Percentiles rank a stretch among this genome's conserved stretches.
phyloP scores from a whole-genome alignment of 2,797 vertebrate genomes.

The Gobionotothen gibberifrons region DNA sequence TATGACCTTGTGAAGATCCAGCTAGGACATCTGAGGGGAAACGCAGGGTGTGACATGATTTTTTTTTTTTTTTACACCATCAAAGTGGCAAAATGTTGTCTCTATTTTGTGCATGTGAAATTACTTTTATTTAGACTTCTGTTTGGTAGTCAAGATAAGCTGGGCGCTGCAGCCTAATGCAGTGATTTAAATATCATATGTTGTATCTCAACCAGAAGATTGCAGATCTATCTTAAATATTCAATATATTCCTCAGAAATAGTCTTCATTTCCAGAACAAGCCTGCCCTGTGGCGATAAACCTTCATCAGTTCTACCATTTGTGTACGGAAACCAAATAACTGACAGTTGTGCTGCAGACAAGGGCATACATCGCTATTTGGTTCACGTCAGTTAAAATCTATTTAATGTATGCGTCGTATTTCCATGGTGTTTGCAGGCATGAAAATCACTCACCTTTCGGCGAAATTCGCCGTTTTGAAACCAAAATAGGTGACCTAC shows the following conservation, averaged over 20 bases:
- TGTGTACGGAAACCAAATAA: not conserved
- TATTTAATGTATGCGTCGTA: not conserved
- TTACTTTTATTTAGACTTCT: conserved; percentile 9
- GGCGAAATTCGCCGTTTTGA: no score
- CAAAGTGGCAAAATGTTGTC: not conserved
- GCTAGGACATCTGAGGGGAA: no score
- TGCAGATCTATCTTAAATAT: not conserved
- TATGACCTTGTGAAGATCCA: no score
- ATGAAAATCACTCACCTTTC: no score
- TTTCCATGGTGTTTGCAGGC: conserved; percentile 9
- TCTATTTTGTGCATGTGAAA: not conserved
- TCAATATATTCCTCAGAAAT: not conserved
- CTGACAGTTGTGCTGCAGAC: not conserved
- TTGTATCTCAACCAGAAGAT: not conserved
- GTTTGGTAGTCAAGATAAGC: not conserved
- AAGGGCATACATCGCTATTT: not conserved
- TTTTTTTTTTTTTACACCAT: not conserved
- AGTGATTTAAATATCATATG: conserved; percentile 4
- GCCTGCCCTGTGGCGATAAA: not conserved
- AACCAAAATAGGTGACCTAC: no score
- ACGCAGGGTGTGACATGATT: no score
- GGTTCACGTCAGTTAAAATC: not conserved
- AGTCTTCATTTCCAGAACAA: not conserved
- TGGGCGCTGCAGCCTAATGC: conserved; percentile 6
- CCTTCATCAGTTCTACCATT: not conserved